Evolutionary conservation across 2,797 vertebrate species (phyloP), one percentile per base, ranked within the genome.

Genomic region (Gymnothorax javanicus): DNA sequence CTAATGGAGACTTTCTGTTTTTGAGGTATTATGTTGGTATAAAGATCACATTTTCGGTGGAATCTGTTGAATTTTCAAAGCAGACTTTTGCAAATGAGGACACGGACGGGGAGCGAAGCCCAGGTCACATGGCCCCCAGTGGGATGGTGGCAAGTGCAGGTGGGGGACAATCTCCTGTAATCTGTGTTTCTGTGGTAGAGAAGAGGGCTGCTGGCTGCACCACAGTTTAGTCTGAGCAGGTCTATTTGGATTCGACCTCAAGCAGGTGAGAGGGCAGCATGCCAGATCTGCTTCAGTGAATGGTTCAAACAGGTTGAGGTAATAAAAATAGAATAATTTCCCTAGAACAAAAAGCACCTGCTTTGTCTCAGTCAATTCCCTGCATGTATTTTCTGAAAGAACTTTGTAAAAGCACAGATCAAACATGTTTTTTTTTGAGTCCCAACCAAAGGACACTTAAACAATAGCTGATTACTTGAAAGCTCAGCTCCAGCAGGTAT

Each of bases 41-140:
- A 56, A 56, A 81, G 77, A 56, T 81, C 52, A 56, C 77, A 56
- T 56, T 81, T 81, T 81, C 15, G n/a, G 77, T 23, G 77, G 7
- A 81, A 54, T 81, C 77, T 56, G 56, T 81, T 52, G 43, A 54
- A 81, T 81, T 81, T 81, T 81, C 77, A 54, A 81, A 56, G 77
- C 50, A 23, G 77, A 81, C 77, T 52, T 81, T 81, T 52, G 11
- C 50, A 81, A 52, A 54, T 56, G 77, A 56, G 77, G 50, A 56
- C 77, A 81, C 50, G 50, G 52, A 20, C n/a, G 52, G 50, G 52
- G 20, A 81, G 52, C 77, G 54, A 81, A 56, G 50, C 0, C 33
- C 1, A 52, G 77, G 77, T 81, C 50, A 81, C 77, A n/a, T 56
- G 77, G 52, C 23, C 23, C 52, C 77, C 77, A 54, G 50, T 52